Evolutionary conservation across 2,113 vertebrate species (phyloP), one percentile per base, ranked within the genome.

Genomic region (Poeciliopsis turrubarensis): DNA sequence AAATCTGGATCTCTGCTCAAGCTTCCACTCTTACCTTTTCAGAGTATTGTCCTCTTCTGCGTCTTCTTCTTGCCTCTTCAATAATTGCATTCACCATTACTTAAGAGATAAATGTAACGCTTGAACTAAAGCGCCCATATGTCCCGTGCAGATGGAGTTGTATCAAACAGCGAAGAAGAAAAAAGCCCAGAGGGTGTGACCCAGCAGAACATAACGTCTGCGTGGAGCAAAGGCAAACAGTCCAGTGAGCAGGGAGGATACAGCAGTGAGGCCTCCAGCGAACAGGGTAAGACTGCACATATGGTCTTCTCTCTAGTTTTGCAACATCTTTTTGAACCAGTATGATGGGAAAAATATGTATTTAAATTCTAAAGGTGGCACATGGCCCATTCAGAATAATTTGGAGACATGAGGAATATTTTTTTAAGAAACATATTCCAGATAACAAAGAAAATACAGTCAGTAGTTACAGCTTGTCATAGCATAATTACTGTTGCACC

Each of bases 121-220:
- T 22, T 79, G 32, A 83, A 60, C 65, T 22, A 5, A 25, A 62
- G 69, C 60, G n/a, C 57, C 27, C 14, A 2, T 75, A 29, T 88
- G 29, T 74, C 75, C 81, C 93, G 90, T 80, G 79, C 95, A 94
- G 95, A 95, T 85, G 95, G 93, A 80, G 96, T 95, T 65, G 94
- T 95, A 78, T 97, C 96, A 76, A 97, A 97, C 86, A 98, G 97
- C 80, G 97, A 98, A 93, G 97, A 97, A 83, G 97, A 98, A 82
- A 95, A 94, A 91, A 95, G 93, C 65, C 95, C 95, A 1, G 96
- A 96, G 91, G 93, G 95, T 22, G 91, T 89, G 84, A 90, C 89
- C 72, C 95, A 95, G 66, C 80, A 92, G 75, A 95, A 95, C 82
- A 85, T 92, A 69, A 92, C 92, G 65, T 96, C 95, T 57, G 61